Conservation (phyloP, 2,888 invertebrate species). For the Macaria notata region DNA sequence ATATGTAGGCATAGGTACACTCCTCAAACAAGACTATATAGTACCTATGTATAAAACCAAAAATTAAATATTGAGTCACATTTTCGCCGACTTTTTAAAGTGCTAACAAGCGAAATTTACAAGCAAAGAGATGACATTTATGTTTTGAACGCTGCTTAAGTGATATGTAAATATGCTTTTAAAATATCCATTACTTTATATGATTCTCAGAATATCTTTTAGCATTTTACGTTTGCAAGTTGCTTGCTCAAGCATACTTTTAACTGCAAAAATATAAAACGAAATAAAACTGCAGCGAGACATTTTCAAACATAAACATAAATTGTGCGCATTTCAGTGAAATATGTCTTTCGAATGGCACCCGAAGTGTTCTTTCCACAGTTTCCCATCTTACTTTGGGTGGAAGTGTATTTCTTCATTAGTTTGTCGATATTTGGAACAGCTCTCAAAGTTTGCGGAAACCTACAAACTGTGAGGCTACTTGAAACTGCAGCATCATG, state of each 20-base stretch:
- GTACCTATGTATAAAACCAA: no score
- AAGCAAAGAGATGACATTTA: not conserved
- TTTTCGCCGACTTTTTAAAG: not conserved
- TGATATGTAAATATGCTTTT: slow-evolving; percentile 6
- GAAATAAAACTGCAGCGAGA: no score
- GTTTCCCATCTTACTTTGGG: slow-evolving; percentile 8
- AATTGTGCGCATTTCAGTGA: not conserved
- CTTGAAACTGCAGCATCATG: no score
- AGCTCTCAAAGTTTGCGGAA: slow-evolving; percentile 10
- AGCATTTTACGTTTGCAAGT: no score
- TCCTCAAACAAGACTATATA: no score
- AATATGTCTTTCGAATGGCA: not conserved
- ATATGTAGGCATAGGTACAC: not conserved
- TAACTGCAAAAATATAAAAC: no score
- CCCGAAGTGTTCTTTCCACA: slow-evolving; percentile 3
- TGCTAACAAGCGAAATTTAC: not conserved
- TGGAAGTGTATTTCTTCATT: slow-evolving; percentile 16
- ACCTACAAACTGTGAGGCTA: not conserved
- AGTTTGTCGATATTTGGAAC: slow-evolving; percentile 16
- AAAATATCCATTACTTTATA: not conserved
- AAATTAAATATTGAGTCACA: not conserved
- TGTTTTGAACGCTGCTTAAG: not conserved
- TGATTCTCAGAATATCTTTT: not conserved
- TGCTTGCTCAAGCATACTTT: no score
- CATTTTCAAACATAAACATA: not conserved